These are phyloP conservation scores for Huso huso DNA, from an alignment of 2,797 vertebrate genomes.

Conservation along the genomic window DNA sequence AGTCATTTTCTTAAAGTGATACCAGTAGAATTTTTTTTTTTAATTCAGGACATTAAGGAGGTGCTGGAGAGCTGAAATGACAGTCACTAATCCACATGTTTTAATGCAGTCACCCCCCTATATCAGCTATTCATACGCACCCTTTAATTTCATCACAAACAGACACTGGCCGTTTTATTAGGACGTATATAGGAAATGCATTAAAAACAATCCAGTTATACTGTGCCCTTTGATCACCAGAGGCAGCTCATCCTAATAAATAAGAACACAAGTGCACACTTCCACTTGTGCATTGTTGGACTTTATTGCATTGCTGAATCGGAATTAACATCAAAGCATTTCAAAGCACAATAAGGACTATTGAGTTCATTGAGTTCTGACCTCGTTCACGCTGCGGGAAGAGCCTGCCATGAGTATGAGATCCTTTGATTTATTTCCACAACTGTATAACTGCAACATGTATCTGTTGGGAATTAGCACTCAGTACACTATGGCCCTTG, in stretches of 20 bases:
- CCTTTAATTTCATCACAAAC: no score
- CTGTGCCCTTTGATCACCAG: constrained; percentile 43
- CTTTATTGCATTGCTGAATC: constrained; percentile 25
- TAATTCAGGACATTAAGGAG: no score
- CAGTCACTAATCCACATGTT: no score
- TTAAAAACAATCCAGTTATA: constrained; percentile 34
- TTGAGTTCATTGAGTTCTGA: constrained; percentile 42
- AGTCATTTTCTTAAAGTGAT: no score
- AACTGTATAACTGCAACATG: constrained; percentile 22
- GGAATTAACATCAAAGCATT: constrained; percentile 48
- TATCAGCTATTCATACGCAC: no score
- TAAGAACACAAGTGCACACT: constrained; percentile 25
- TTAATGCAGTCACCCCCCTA: no score
- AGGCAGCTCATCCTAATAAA: constrained; percentile 55
- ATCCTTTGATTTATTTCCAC: neutral
- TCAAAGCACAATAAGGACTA: constrained; percentile 28
- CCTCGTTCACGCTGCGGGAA: constrained; percentile 35
- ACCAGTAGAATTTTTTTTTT: no score
- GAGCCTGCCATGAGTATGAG: constrained; percentile 25
- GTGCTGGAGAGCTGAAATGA: no score
- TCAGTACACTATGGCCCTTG: constrained; percentile 41
- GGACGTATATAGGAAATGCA: neutral
- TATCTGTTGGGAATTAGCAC: constrained; percentile 21
- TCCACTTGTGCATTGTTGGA: constrained; percentile 15
- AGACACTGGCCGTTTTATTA: neutral